A percentile compares a stretch with the other conserved stretches of the same genome.
These are phyloP conservation scores for Gryllus longicercus DNA, from an alignment of 2,888 invertebrate genomes.

Conservation along the genomic window DNA sequence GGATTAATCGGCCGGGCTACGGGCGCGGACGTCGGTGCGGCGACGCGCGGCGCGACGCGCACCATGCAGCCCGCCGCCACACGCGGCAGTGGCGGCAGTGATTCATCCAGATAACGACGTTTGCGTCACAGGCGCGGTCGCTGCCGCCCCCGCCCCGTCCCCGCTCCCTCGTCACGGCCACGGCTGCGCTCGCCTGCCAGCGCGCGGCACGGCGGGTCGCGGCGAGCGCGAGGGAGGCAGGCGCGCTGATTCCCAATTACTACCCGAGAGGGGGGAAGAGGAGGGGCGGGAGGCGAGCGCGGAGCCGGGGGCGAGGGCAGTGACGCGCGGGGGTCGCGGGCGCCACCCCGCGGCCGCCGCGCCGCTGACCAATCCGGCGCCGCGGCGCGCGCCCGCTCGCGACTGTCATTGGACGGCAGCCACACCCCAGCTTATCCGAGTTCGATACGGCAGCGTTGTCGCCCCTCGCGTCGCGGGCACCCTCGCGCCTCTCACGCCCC, in stretches of 20 bases:
- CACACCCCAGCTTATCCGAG: not conserved
- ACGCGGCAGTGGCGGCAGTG: not conserved
- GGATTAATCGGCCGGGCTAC: not conserved
- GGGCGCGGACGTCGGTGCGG: too few relatives aligned
- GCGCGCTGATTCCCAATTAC: conserved; percentile 17
- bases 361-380: conserved; percentile 1
- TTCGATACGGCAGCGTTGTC: conserved; percentile 3
- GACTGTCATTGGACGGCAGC: not conserved
- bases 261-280: not conserved
- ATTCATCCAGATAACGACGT: conserved; percentile 17
- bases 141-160: not conserved
- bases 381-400: not conserved
- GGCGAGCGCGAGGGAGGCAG: not conserved
- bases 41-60: too few relatives aligned
- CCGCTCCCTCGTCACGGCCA: not conserved
- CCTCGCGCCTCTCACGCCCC: not conserved
- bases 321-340: conserved; percentile 1
- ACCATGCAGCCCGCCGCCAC: not conserved
- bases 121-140: conserved; percentile 11
- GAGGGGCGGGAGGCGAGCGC: not conserved
- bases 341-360: not conserved
- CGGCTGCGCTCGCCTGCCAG: not conserved
- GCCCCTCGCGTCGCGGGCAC: not conserved
- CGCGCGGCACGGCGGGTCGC: not conserved
- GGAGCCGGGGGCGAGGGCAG: not conserved